Conservation (phyloP, 2,888 invertebrate genomes). For the Harpagoxenus sublaevis region DNA sequence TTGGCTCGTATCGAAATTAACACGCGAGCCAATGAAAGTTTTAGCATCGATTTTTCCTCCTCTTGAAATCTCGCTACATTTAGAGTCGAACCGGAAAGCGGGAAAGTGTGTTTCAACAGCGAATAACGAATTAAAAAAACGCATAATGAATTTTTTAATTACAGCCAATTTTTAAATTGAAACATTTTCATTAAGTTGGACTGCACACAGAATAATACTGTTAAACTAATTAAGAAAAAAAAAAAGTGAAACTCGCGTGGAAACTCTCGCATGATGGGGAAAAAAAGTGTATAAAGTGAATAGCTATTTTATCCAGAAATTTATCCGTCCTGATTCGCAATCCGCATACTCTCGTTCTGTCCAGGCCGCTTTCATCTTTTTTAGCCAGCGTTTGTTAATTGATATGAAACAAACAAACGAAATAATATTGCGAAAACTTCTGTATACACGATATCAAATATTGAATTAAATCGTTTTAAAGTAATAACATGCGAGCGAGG, state of each 20-base stretch:
- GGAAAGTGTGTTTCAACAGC: background rate
- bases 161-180: slow-evolving; percentile 33
- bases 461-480: slow-evolving; percentile 50
- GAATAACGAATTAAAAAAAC: slow-evolving; percentile 9
- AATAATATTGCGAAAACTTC: slow-evolving; percentile 46
- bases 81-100: background rate
- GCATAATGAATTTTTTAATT: slow-evolving; percentile 37
- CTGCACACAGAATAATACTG: background rate
- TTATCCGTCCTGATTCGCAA: slow-evolving; percentile 43
- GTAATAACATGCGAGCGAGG: slow-evolving; percentile 9
- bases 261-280: background rate
- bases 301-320: slow-evolving; percentile 47
- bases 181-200: slow-evolving; percentile 36
- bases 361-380: slow-evolving; percentile 47
- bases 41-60: slow-evolving; percentile 9
- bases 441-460: slow-evolving; percentile 46
- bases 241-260: background rate
- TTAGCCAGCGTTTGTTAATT: slow-evolving; percentile 46
- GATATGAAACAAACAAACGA: slow-evolving; percentile 53
- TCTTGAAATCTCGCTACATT: background rate
- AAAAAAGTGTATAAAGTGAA: slow-evolving; percentile 27
- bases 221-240: slow-evolving; percentile 38
- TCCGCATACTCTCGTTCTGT: background rate
- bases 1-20: slow-evolving; percentile 47
- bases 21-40: slow-evolving; percentile 40